A percentile compares a stretch with the other conserved stretches of the same genome.
phyloP scores from a whole-genome alignment of 2,888 invertebrate genomes.

The Gastracanthus pulcherrimus region DNA sequence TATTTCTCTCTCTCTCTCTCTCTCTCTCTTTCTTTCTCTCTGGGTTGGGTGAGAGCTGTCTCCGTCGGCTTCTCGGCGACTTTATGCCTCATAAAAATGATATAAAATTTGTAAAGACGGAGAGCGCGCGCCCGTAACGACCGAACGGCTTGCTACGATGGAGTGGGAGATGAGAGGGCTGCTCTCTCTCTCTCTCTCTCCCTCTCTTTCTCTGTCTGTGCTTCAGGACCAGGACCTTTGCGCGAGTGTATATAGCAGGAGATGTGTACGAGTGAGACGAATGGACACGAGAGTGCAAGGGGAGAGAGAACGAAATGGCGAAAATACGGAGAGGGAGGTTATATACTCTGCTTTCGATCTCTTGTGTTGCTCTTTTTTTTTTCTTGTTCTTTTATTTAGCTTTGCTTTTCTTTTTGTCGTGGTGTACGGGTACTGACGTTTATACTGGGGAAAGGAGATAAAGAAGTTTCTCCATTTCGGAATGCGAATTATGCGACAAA shows the following conservation, averaged over 20 bases:
- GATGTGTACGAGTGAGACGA: conserved; percentile 40
- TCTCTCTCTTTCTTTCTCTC: conserved; percentile 41
- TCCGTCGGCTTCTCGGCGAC: conserved; percentile 74
- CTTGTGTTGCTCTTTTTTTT: background rate
- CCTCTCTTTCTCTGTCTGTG: no score
- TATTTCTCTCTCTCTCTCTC: conserved; percentile 1
- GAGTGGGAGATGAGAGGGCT: conserved; percentile 67
- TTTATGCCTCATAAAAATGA: conserved; percentile 77
- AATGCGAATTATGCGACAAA: background rate
- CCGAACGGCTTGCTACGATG: conserved; percentile 70
- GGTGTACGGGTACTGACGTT: background rate
- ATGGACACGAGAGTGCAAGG: conserved; percentile 34
- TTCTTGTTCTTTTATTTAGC: background rate
- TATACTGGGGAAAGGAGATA: background rate
- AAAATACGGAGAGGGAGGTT: conserved; percentile 33
- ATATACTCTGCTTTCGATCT: conserved; percentile 21
- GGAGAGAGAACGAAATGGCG: conserved; percentile 29
- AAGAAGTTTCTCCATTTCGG: background rate
- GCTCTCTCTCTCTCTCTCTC: no score
- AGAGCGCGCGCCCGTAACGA: conserved; percentile 70
- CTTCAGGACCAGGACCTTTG: conserved; percentile 26
- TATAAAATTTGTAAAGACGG: conserved; percentile 77
- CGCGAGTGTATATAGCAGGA: background rate
- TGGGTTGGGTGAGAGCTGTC: conserved; percentile 57
- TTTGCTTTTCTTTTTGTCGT: no score